Base-by-base conservation (phyloP, 2,888 invertebrate genomes). In the Hybos culiciformis region DNA sequence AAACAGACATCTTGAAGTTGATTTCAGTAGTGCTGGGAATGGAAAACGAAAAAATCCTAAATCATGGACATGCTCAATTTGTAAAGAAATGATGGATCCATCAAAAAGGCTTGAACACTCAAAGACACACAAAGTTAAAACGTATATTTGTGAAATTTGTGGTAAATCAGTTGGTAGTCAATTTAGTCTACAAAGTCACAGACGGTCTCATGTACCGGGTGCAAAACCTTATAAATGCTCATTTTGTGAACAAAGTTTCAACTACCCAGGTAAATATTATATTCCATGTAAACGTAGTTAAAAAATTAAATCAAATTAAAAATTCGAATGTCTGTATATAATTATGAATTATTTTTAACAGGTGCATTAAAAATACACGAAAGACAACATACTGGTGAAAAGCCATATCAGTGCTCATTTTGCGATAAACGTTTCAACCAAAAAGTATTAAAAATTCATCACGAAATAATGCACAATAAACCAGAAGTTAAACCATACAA, bases 111-210 rank as follows among this genome's bases (percentile, higher is more conserved):
- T 12, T 12, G 29, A 29, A 29, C 29, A 29, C n/a, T n/a, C 12
- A 29, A 29, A n/a, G 6, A 4, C 29, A 8, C 2, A 32, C 7
- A 6, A 32, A 17, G 9, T 2, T 17, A 15, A 14, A 14, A 32
- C 17, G 17, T 32, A 17, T 32, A 32, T 36, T 21, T 36, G 36
- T 21, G 36, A 36, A 21, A 36, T n/a, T 20, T 36, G 36, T 36
- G 36, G 36, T 20, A 36, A 36, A 36, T n/a, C 29, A 29, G 12
- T 29, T 19, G 36, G 29, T 29, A n/a, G n/a, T n/a, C 29, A 29
- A 29, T 36, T 20, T 21, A 19, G 14, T 14, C n/a, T 36, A 21
- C 8, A n/a, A 12, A 19, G 21, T 20, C 36, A 36, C 21, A 36
- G 20, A 9, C 19, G 21, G 14, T 20, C 15, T 19, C 36, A 36